Evolutionary conservation across 1,140 invertebrate genomes (phyloP), one percentile per base, ranked within the genome.

Genomic region (Drosophila simulans): DNA sequence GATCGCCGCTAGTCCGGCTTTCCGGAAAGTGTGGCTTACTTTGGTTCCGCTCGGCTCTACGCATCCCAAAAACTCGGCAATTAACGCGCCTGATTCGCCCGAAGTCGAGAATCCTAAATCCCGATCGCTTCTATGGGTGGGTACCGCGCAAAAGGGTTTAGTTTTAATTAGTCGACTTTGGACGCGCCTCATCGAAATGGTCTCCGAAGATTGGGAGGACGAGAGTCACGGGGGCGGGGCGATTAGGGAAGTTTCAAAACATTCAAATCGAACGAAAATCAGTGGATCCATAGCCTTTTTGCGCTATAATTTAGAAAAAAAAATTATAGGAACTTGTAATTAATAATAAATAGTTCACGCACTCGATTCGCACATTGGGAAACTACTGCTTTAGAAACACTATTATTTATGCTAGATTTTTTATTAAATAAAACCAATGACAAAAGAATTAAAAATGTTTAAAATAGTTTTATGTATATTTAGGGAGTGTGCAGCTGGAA

Each of bases 1-100:
- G 59, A 58, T 62, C 53, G 53, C 0, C 58, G 52, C 80, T 78
- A 77, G 77, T 57, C 40, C 57, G 20, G 31, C 42, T 86, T 88
- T 88, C 84, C 80, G 84, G 84, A 89, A 88, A 89, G 84, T 84
- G 84, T 83, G 83, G 84, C 83, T 88, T 88, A 83, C 75, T 89
- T 88, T 88, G 84, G 83, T 88, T 88, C 84, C 83, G 83, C 83
- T 80, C 45, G 53, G 27, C 51, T 15, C 27, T 27, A 5, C 8
- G 46, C 40, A 7, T 34, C 10, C 75, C 66, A 45, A 88, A 88
- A 79, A 70, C 53, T 80, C 80, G 84, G 72, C 79, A 88, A 88
- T 88, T 88, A 89, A 89, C 71, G 48, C 49, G 49, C 31, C 27
- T 52, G 27, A 15, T 52, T 52, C 53, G 12, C 34, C 34, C 52